Evolutionary conservation across 35 echinoderm and acorn worm species (phyloP).

Genomic region (Holothuria glaberrima): DNA sequence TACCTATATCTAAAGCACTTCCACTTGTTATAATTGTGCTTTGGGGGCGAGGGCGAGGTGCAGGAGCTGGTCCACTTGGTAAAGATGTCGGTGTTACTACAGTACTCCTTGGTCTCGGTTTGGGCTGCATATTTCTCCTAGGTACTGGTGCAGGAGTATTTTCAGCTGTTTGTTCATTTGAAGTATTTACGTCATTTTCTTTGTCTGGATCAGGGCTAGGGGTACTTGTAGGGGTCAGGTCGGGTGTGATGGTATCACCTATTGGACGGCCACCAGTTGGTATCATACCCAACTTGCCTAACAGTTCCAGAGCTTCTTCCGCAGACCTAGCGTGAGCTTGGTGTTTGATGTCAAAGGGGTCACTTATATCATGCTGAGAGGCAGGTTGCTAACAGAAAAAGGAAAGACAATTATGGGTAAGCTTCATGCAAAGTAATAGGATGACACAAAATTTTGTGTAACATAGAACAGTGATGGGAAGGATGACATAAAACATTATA

Average conservation of each 20-base stretch:
- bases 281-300: constrained; percentile 68
- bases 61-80: not conserved
- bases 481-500: too few species aligned
- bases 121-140: constrained; percentile 46
- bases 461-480: too few species aligned
- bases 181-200: constrained; percentile 4
- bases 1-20: not conserved
- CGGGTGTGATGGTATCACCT: not conserved
- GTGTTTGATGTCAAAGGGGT: constrained; percentile 80
- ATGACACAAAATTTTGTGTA: too few species aligned
- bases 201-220: not conserved
- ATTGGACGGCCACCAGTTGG: not conserved
- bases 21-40: not conserved
- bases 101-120: constrained; percentile 49
- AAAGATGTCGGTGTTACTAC: not conserved
- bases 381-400: constrained; percentile 54
- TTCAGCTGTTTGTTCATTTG: not conserved
- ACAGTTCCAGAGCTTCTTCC: constrained; percentile 62
- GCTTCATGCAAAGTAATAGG: not conserved
- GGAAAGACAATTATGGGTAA: not conserved
- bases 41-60: constrained; percentile 41
- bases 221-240: not conserved
- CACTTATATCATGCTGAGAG: constrained; percentile 58
- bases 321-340: constrained; percentile 60
- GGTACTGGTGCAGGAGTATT: constrained; percentile 4